Evolutionary conservation across 1,140 invertebrate genomes (phyloP), one percentile per base, ranked within the genome.

Genomic region (Charaxes varanes): DNA sequence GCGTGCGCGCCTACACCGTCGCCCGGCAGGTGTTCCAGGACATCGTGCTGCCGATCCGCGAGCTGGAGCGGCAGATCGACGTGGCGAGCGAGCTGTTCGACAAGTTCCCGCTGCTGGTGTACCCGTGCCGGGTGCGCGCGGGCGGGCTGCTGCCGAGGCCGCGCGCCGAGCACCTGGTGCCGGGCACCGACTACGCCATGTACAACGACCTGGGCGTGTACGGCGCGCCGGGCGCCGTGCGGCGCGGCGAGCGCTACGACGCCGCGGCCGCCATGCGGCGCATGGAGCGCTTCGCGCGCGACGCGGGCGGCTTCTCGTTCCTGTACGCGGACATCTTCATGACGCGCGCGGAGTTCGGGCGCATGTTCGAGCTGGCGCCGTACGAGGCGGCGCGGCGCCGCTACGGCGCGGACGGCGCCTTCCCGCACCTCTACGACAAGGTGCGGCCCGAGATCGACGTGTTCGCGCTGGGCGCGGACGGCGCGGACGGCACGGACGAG

Each of bases 351-450:
- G 93, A 96, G 71, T 96, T 95, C 62, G 85, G 89, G 17, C 68
- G 87, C 45, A 95, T 95, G 93, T 95, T 95, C 77, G 92, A 96
- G 70, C 88, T 94, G 62, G 76, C 71, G 0, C 71, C 95, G 6
- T 95, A 95, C 58, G 91, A 95, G 55, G 86, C 84, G 57, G 84
- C 94, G 26, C 80, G 94, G 36, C 77, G 83, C 36, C 80, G 87
- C 47, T 86, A 90, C 10, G 56, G 85, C 3, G 92, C 91, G 45
- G 78, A 87, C 36, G 86, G 87, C 4, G 92, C 93, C 1, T 95
- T 95, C 64, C 93, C 93, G 1, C 91, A 93, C 62, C 87, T 95
- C 1, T 96, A 94, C 64, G 92, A 93, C 44, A 96, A 96, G 79
- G 89, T 95, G 2, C 92, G 90, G 49, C 90, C 90, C 1, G 90